Evolutionary conservation across 2,113 vertebrate genomes (phyloP).

Genomic region (Sinocyclocheilus anshuiensis): DNA sequence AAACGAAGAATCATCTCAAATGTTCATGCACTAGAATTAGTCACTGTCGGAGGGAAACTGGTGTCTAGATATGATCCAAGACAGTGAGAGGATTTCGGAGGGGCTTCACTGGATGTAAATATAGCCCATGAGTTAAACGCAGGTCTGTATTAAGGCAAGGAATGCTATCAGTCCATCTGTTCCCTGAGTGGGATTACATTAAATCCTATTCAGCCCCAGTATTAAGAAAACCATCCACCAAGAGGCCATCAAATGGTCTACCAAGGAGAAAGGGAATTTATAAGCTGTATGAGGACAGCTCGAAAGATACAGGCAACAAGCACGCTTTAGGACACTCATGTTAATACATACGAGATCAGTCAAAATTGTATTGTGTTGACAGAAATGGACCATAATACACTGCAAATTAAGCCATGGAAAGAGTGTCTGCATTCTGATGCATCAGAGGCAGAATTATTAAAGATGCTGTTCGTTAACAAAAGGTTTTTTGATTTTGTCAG

Average conservation of each 20-base stretch:
- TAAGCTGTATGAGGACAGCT: constrained; percentile 3
- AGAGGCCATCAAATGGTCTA: constrained; percentile 45
- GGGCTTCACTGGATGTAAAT: constrained; percentile 36
- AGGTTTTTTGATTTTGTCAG: neutral
- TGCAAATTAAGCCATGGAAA: neutral
- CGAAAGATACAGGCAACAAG: neutral
- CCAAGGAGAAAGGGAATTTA: constrained; percentile 32
- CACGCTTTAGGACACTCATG: neutral
- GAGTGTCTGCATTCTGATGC: neutral
- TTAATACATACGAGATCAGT: neutral
- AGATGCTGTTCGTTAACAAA: neutral
- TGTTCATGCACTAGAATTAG: neutral
- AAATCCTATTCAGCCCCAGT: constrained; percentile 51
- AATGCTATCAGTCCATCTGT: constrained; percentile 57
- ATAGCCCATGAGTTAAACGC: constrained; percentile 39
- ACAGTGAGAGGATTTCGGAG: constrained; percentile 30
- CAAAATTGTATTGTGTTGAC: neutral
- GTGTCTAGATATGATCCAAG: constrained; percentile 6
- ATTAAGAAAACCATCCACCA: constrained; percentile 48
- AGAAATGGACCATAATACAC: neutral
- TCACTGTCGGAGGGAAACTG: neutral
- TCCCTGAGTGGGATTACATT: constrained; percentile 57
- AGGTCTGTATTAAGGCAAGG: constrained; percentile 41
- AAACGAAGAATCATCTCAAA: neutral
- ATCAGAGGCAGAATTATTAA: neutral